Conservation (phyloP, 2,888 invertebrate genomes). For the Anoplius nigerrimus region DNA sequence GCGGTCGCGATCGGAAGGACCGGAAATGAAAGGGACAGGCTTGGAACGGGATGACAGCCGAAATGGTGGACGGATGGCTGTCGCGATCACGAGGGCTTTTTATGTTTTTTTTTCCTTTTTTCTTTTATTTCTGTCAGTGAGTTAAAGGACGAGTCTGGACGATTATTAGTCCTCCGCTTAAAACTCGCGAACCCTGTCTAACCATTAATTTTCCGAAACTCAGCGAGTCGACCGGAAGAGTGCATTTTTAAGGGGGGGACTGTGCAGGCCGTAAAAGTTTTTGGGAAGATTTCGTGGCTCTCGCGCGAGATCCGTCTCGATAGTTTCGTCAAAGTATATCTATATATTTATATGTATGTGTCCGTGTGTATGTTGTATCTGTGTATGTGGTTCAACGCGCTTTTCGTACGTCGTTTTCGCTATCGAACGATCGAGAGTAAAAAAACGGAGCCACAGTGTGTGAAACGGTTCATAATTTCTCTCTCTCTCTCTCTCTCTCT, state of each 20-base stretch:
- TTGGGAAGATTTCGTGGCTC: too few relatives aligned
- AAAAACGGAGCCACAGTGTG: neutral
- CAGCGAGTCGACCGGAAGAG: conserved; percentile 31
- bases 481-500: neutral
- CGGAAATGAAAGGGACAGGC: conserved; percentile 27
- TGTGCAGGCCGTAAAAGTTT: too few relatives aligned
- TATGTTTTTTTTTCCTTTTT: too few relatives aligned
- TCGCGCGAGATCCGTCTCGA: neutral
- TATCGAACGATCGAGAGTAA: neutral
- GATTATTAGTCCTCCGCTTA: conserved; percentile 41
- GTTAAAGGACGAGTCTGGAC: conserved; percentile 52
- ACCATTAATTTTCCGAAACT: conserved; percentile 37
- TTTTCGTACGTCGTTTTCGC: conserved; percentile 2
- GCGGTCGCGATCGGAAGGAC: neutral
- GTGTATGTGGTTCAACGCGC: neutral
- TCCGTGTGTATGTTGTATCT: neutral
- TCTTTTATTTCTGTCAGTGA: too few relatives aligned
- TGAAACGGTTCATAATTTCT: conserved; percentile 20
- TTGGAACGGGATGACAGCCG: conserved; percentile 55
- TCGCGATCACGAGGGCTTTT: conserved; percentile 35
- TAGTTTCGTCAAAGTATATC: too few relatives aligned
- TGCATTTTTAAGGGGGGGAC: neutral
- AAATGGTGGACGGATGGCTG: conserved; percentile 70
- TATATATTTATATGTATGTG: too few relatives aligned
- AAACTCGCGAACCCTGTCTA: conserved; percentile 49